Evolutionary conservation across 2,888 invertebrate species (phyloP).

Genomic region (Noctuana brunneofusca): DNA sequence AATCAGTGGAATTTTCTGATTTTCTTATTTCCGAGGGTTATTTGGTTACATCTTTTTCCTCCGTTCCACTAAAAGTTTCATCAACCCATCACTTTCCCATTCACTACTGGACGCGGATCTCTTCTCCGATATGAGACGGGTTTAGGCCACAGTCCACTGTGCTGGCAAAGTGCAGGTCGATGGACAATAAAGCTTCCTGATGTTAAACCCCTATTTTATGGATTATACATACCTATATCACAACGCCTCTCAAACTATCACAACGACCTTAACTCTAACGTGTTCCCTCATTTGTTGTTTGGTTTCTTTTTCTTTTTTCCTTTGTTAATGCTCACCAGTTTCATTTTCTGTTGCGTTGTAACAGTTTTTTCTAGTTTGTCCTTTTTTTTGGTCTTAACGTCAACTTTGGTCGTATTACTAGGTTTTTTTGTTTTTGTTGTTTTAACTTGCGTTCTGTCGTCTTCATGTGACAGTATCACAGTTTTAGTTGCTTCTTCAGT

Average conservation of each 20-base stretch:
- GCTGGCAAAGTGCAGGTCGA: too few species aligned
- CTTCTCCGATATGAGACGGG: too few species aligned
- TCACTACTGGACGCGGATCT: too few species aligned
- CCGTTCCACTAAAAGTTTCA: too few species aligned
- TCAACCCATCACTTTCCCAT: too few species aligned
- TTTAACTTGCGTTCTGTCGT: not conserved
- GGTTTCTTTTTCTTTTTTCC: slow-evolving; percentile 1
- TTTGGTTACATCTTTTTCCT: too few species aligned
- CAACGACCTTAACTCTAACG: not conserved
- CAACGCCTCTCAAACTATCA: not conserved
- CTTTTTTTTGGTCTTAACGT: not conserved
- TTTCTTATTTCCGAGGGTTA: too few species aligned
- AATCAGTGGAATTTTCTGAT: too few species aligned
- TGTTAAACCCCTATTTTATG: not conserved
- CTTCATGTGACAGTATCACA: not conserved
- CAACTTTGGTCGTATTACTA: not conserved
- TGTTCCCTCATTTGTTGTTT: not conserved
- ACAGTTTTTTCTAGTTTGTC: slow-evolving; percentile 3
- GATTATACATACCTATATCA: not conserved
- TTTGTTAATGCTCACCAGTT: not conserved
- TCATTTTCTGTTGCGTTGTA: not conserved
- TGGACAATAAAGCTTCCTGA: not conserved
- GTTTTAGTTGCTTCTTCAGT: not conserved
- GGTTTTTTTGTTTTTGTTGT: not conserved
- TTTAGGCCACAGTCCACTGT: too few species aligned